Conservation (phyloP, 2,113 vertebrate species). For the Bubalus kerabau region DNA sequence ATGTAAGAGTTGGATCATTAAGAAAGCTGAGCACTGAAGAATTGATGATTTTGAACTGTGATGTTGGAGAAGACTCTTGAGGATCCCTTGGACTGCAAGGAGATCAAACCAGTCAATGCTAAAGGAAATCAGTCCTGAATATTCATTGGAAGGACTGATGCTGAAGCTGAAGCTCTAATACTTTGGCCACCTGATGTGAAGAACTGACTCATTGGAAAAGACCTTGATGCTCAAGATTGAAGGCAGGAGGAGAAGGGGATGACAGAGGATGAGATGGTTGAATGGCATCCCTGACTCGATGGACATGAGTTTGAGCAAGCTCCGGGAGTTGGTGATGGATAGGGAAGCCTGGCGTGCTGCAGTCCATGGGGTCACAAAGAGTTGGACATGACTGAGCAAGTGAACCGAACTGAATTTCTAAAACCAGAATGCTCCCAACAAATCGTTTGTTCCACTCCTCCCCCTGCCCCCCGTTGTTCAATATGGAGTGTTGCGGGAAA, state of each 20-base stretch:
- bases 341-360: not conserved
- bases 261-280: not conserved
- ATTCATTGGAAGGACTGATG: not conserved
- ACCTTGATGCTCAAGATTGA: not conserved
- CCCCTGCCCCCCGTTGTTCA: rapidly evolving
- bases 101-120: not conserved
- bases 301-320: not conserved
- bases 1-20: not conserved
- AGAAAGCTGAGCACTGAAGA: not conserved
- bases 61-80: not conserved
- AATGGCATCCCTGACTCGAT: not conserved
- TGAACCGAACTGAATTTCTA: not conserved
- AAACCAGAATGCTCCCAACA: not conserved
- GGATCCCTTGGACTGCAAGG: not conserved
- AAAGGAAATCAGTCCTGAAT: not conserved
- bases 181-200: not conserved
- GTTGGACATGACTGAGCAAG: not conserved
- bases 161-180: not conserved
- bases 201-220: not conserved
- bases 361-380: not conserved
- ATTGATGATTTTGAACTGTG: not conserved
- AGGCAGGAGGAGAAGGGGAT: not conserved
- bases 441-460: not conserved
- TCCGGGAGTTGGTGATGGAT: not conserved
- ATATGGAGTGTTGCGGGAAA: not conserved